Percentiles rank a stretch among this genome's conserved stretches.
These are phyloP conservation scores for Vespertilio murinus DNA, from an alignment of 2,797 vertebrate species.

Conservation along the genomic window DNA sequence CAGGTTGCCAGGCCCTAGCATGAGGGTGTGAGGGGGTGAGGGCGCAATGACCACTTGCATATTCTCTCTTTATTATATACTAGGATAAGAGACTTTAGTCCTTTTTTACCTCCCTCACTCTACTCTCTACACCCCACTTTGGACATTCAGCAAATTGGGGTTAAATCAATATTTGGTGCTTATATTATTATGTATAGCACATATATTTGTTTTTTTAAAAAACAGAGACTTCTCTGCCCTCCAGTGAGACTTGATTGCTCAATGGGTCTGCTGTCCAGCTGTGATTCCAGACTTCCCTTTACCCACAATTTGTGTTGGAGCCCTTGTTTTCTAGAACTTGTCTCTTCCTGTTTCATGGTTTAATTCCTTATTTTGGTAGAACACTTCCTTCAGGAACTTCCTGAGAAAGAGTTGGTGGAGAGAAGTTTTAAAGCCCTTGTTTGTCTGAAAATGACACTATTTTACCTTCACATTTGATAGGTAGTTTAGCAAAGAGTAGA, in stretches of 20 bases:
- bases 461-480: neutral
- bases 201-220: neutral
- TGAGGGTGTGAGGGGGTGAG: too few relatives aligned
- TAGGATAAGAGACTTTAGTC: neutral
- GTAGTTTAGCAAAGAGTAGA: neutral
- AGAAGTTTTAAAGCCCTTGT: neutral
- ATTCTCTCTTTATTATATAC: too few relatives aligned
- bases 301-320: neutral
- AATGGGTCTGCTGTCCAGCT: neutral
- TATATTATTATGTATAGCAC: neutral
- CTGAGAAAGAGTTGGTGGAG: neutral
- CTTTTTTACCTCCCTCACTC: neutral
- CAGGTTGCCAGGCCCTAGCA: too few relatives aligned
- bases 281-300: neutral
- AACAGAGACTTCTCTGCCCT: neutral
- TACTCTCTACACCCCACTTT: neutral
- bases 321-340: neutral
- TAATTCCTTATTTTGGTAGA: neutral
- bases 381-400: neutral
- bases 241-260: neutral
- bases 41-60: too few relatives aligned
- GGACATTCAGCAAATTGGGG: neutral
- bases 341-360: neutral
- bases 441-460: neutral
- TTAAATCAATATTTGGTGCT: neutral